Evolutionary conservation across 2,113 vertebrate species (phyloP), one percentile per base, ranked within the genome.

Genomic region (Brachionichthys hirsutus): DNA sequence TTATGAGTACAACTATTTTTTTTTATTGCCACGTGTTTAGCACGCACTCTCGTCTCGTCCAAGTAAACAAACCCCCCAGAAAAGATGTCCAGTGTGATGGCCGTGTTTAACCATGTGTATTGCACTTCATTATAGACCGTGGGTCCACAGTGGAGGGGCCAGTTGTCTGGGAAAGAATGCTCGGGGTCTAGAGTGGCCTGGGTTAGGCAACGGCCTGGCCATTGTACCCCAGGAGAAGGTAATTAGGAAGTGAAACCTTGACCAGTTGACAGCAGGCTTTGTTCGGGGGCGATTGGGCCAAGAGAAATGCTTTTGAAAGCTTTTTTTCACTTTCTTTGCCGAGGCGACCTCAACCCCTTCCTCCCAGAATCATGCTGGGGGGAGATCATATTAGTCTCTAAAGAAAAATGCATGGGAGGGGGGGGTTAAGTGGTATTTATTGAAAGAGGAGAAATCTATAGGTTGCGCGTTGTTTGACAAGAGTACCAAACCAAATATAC

Each of bases 181-280:
- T 77, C 49, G 50, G 74, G 74, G 62, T 86, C 85, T 81, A 64
- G 77, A 84, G 79, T 78, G 77, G 77, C 75, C 81, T 53, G 75
- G 65, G 75, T 81, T 82, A 85, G 89, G 90, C 92, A 91, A 90
- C 78, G 82, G 90, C 90, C 85, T 89, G 88, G 88, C 88, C 90
- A 90, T 93, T 94, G 86, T 90, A 90, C 89, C 90, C 91, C 91
- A 89, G 82, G 88, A 89, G 91, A 94, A 93, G 92, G 92, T 95
- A 94, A 95, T 96, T 95, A 94, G 93, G 94, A 95, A 95, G 93
- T 93, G 92, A 95, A 95, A 94, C 90, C 91, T 92, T 94, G 89
- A 93, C 90, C 90, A 90, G 86, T 90, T 94, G 93, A 95, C 93
- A 94, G 87, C 87, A 86, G 75, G 86, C 90, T 93, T 95, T 95